Conservation (phyloP, 92 coral and sea anemone genomes). For the Montipora capitata region DNA sequence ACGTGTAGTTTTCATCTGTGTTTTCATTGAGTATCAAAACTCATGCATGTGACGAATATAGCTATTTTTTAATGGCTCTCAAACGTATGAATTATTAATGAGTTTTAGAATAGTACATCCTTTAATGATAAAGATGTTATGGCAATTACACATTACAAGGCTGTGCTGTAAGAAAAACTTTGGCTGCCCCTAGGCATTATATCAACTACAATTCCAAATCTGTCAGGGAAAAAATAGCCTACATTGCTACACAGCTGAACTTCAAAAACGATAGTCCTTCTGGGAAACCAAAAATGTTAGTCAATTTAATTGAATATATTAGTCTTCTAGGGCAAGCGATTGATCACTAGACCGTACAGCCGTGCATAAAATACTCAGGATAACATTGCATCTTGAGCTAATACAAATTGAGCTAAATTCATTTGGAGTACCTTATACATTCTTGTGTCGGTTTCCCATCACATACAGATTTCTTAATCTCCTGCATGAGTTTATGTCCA, state of each 20-base stretch:
- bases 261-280: too few relatives aligned
- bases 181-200: not conserved
- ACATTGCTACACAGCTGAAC: too few relatives aligned
- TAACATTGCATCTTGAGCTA: not conserved
- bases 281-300: too few relatives aligned
- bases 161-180: not conserved
- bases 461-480: conserved; percentile 5
- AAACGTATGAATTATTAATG: too few relatives aligned
- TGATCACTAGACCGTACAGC: too few relatives aligned
- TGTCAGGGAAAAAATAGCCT: too few relatives aligned
- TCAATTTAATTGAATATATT: too few relatives aligned
- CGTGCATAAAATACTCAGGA: not conserved
- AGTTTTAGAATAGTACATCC: not conserved
- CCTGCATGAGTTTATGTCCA: conserved; percentile 22
- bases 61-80: too few relatives aligned
- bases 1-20: too few relatives aligned
- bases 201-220: not conserved
- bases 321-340: too few relatives aligned
- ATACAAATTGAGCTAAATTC: not conserved
- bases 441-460: not conserved
- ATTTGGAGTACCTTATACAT: conserved; percentile 4
- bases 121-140: not conserved
- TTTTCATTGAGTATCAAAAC: too few relatives aligned
- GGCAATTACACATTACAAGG: not conserved
- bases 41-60: too few relatives aligned